Evolutionary conservation across 35 echinoderm and acorn worm genomes (phyloP), one percentile per base, ranked within the genome.

Genomic region (Eucidaris tribuloides): DNA sequence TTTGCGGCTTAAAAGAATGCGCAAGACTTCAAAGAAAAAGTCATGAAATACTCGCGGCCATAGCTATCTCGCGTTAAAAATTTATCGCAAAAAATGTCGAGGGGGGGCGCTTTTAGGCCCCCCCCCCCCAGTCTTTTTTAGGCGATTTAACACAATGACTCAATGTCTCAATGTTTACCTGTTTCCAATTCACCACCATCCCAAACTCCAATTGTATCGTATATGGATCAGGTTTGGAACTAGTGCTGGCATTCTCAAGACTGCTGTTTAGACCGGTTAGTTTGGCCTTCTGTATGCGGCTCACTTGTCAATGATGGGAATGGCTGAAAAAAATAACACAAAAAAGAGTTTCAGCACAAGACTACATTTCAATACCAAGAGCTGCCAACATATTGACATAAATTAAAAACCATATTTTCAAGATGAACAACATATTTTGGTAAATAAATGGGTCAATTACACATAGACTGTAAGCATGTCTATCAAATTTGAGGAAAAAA

Each of bases 221-320:
- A 40, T 81, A 61, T 5, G 90, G 90, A 31, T 92, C 84, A 5
- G 90, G 90, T 65, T 92, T 92, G 5, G 83, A 82, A 19, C 78
- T 79, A 1, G 90, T 86, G 20, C n/a, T 61, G 55, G 49, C 90
- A 92, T 54, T 59, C 25, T 27, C n/a, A 92, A 65, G 18, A 36
- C 70, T 15, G 58, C 78, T 23, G 57, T 86, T n/a, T n/a, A n/a
- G n/a, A 29, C 68, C 34, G 27, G 61, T 77, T 36, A 58, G 11
- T 34, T 76, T 52, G 9, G 68, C 78, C n/a, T 37, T 62, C 35
- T 86, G 74, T n/a, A 54, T 32, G 4, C n/a, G 41, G 19, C 28
- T 81, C 43, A 43, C 76, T n/a, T 86, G 2, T 65, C 55, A 24
- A 92, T 86, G 3, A 72, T 55, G 9, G 89, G 82, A 29, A 92